A percentile compares a stretch with the other conserved stretches of the same genome.
Evolutionary conservation across 2,888 invertebrate species (phyloP).

Genomic region (Ellobium chinense): DNA sequence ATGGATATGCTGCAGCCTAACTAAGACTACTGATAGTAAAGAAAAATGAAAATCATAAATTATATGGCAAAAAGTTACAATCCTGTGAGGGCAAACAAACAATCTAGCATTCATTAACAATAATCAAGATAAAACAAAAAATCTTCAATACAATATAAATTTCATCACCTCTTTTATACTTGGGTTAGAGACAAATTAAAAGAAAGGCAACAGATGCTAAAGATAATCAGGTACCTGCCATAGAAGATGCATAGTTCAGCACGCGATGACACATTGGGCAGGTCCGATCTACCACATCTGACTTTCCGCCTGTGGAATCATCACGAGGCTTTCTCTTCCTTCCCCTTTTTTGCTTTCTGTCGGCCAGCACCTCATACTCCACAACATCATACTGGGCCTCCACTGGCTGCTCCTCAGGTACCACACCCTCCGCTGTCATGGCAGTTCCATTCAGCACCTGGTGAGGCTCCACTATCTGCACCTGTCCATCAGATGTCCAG

Average conservation of each 20-base stretch:
- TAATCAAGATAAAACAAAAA: too few relatives aligned
- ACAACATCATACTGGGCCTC: constrained; percentile 44
- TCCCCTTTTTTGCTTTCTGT: constrained; percentile 35
- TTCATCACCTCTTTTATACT: too few relatives aligned
- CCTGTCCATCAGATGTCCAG: constrained; percentile 43
- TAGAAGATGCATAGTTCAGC: constrained; percentile 48
- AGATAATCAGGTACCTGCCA: constrained; percentile 49
- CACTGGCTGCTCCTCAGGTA: constrained; percentile 16
- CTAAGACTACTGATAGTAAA: too few relatives aligned
- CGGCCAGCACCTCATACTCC: constrained; percentile 44
- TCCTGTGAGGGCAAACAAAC: too few relatives aligned
- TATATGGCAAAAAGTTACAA: too few relatives aligned
- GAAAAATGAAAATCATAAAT: too few relatives aligned
- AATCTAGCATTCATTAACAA: too few relatives aligned
- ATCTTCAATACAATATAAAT: too few relatives aligned
- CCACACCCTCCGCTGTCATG: not conserved
- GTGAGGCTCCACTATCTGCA: constrained; percentile 17
- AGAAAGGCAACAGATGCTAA: too few relatives aligned
- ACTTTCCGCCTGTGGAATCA: not conserved
- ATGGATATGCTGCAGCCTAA: too few relatives aligned
- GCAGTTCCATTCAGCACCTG: not conserved
- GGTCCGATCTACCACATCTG: constrained; percentile 33
- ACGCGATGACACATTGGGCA: constrained; percentile 47
- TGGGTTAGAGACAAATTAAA: too few relatives aligned
- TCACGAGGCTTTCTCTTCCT: constrained; percentile 23